A percentile compares a stretch with the other conserved stretches of the same genome.
phyloP scores from a whole-genome alignment of 2,888 invertebrate genomes.

The Hirtodrosophila confusa region DNA sequence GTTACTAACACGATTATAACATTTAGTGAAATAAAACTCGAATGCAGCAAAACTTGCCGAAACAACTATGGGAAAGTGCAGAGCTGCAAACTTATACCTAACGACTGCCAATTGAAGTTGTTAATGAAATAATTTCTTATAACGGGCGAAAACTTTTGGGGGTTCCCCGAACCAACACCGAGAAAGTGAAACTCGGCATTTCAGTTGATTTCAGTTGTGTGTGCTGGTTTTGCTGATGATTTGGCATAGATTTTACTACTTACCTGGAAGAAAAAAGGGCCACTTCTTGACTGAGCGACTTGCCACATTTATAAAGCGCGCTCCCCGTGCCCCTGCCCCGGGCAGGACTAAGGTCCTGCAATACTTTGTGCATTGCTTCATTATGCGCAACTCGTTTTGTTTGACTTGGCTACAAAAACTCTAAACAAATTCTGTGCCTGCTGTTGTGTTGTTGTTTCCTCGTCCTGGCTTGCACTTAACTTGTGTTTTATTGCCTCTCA shows the following conservation, averaged over 20 bases:
- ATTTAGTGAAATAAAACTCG: slow-evolving; percentile 64
- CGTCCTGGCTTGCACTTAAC: slow-evolving; percentile 53
- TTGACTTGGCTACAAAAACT: slow-evolving; percentile 66
- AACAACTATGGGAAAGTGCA: slow-evolving; percentile 49
- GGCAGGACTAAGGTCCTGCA: neutral
- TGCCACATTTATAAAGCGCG: slow-evolving; percentile 41
- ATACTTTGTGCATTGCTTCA: slow-evolving; percentile 73
- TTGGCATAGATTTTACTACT: slow-evolving; percentile 52
- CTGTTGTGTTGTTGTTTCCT: slow-evolving; percentile 30
- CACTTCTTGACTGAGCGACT: slow-evolving; percentile 40
- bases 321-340: too few relatives aligned
- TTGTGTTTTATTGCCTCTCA: slow-evolving; percentile 62
- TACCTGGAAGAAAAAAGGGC: slow-evolving; percentile 29
- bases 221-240: slow-evolving; percentile 34
- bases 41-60: slow-evolving; percentile 48
- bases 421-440: slow-evolving; percentile 66
- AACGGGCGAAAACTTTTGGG: slow-evolving; percentile 47
- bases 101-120: slow-evolving; percentile 73
- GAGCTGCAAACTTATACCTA: slow-evolving; percentile 47
- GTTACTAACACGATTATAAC: slow-evolving; percentile 74
- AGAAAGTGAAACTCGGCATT: slow-evolving; percentile 73
- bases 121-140: slow-evolving; percentile 77
- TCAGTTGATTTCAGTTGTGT: slow-evolving; percentile 52
- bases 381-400: slow-evolving; percentile 76
- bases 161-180: slow-evolving; percentile 8